Evolutionary conservation across 1,140 invertebrate genomes (phyloP), one percentile per base, ranked within the genome.

Genomic region (Drosophila obscura): DNA sequence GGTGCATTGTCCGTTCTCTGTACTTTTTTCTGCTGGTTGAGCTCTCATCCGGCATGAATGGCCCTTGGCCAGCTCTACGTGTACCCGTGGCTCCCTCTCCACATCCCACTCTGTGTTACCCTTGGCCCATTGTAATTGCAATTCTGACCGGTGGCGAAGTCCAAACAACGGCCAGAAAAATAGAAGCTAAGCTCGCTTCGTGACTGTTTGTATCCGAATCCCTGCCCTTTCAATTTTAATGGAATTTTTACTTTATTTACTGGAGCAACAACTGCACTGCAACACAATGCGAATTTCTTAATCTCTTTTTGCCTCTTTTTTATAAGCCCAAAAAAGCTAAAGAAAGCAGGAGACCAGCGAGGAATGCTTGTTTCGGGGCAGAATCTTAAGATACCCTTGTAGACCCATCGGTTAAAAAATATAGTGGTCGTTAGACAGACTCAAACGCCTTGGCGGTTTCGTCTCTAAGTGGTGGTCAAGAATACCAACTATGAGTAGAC

Each of bases 201-300:
- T 15, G 19, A 16, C 35, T 46, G 39, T 45, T 50, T 49, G 26
- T 28, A 15, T 43, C 55, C 51, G 61, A 31, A 60, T 60, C 68
- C 67, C 62, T 63, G 56, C 65, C 62, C 68, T 77, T 78, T 73
- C 77, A 85, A 68, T 61, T 74, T 85, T 78, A 75, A 85, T 78
- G 60, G 65, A 81, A 87, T 75, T 81, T 75, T 62, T 71, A 39
- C 50, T 45, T 65, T 74, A 81, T 81, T 81, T 78, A 59, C 77
- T 65, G 58, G 4, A 26, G 5, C 53, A 59, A 50, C 48, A 73
- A 61, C 31, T 24, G 5, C 28, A 58, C 15, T 11, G 9, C 13
- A n/a, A 13, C 39, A 57, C 52, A 45, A 51, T 24, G 24, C 9
- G 41, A 22, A 28, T 39, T 49, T 50, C 3, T 24, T 15, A 24